These are phyloP conservation scores for Pseudomyrmex pallidus DNA, from an alignment of 1,140 invertebrate genomes.

Conservation along the genomic window DNA sequence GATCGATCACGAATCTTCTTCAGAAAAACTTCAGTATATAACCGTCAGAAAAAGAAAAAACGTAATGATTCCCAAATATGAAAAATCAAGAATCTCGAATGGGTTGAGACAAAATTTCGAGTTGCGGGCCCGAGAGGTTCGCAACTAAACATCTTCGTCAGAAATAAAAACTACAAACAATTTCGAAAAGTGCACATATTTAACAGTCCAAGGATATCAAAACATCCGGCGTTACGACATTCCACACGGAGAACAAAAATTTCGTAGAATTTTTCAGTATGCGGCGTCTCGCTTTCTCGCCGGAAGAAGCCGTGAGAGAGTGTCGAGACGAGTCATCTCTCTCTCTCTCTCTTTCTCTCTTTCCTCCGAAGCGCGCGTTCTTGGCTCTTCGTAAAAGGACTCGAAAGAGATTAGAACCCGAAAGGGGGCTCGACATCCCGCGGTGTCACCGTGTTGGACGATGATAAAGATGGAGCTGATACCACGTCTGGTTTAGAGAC, in stretches of 20 bases:
- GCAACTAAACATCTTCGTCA: no score
- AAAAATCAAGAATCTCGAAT: not conserved
- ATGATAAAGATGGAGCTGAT: conserved; percentile 75
- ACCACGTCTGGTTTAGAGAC: conserved; percentile 52
- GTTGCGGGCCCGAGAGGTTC: not conserved
- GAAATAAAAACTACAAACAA: not conserved
- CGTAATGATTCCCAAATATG: not conserved
- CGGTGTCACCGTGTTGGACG: conserved; percentile 64
- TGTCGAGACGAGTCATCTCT: not conserved
- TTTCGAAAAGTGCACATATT: not conserved
- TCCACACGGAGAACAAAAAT: conserved; percentile 50
- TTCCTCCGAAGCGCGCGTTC: not conserved
- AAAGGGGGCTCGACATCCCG: conserved; percentile 66
- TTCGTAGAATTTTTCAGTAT: conserved; percentile 2
- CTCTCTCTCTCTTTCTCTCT: not conserved
- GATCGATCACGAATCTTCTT: no score
- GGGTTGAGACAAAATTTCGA: not conserved
- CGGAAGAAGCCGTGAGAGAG: conserved; percentile 56
- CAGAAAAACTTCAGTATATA: not conserved
- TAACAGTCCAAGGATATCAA: conserved; percentile 14
- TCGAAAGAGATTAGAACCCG: conserved; percentile 63
- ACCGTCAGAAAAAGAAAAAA: no score
- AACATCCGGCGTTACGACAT: conserved; percentile 39
- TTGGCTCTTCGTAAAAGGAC: conserved; percentile 40
- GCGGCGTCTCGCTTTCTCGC: conserved; percentile 50